Conservation (phyloP, 2,888 invertebrate genomes). For the Eristalis arbustorum region DNA sequence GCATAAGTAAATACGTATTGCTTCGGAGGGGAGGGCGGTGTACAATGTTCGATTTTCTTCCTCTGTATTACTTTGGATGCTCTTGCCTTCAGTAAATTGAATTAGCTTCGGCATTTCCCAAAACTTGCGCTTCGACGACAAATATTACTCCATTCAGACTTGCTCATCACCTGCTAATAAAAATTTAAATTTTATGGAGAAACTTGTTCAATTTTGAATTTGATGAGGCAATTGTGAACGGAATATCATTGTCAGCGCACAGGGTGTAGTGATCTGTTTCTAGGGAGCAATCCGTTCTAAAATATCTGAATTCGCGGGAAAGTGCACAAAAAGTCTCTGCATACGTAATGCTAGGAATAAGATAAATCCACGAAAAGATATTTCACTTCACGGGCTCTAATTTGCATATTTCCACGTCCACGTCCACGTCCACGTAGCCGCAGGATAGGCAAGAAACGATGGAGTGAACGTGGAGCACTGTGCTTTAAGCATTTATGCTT, state of each 20-base stretch:
- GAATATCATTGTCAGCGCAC: background rate
- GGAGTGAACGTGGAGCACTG: background rate
- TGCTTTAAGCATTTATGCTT: slow-evolving; percentile 60
- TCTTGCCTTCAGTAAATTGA: background rate
- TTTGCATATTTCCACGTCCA: slow-evolving; percentile 56
- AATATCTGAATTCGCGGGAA: background rate
- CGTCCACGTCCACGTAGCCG: slow-evolving; percentile 6
- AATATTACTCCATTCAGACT: background rate
- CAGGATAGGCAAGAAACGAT: background rate
- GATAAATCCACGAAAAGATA: slow-evolving; percentile 64
- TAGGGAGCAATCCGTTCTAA: background rate
- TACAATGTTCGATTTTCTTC: no score
- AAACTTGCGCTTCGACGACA: background rate
- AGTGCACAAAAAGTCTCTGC: slow-evolving; percentile 41
- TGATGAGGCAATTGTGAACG: background rate
- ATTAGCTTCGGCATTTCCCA: background rate
- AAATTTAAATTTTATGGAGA: background rate
- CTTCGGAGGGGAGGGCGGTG: no score
- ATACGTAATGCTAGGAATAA: slow-evolving; percentile 54
- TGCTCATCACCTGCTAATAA: background rate
- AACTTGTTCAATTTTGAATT: background rate
- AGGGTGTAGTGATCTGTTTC: background rate
- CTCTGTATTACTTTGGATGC: no score
- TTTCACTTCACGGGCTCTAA: slow-evolving; percentile 63
- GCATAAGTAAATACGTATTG: no score